Evolutionary conservation across 2,888 invertebrate species (phyloP).

Genomic region (Cosmia trapezina): DNA sequence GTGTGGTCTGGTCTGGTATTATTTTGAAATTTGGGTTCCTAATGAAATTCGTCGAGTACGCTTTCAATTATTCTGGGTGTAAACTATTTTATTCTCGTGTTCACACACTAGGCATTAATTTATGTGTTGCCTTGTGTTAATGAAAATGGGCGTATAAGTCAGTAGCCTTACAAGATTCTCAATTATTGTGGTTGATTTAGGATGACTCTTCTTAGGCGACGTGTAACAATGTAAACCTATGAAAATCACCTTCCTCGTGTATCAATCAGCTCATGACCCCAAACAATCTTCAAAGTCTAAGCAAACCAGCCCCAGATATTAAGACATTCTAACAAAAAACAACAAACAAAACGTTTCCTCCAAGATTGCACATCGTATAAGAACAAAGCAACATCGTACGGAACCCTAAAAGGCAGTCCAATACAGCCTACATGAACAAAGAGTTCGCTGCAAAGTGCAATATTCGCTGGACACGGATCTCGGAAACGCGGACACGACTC

Average conservation of each 20-base stretch:
- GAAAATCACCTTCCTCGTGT: background rate
- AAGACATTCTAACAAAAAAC: constrained; percentile 25
- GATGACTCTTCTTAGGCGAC: background rate
- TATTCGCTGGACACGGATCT: constrained; percentile 67
- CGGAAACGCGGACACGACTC: constrained; percentile 59
- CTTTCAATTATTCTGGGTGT: too few relatives aligned
- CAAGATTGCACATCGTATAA: constrained; percentile 53
- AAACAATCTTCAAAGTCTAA: background rate
- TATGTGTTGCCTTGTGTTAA: too few relatives aligned
- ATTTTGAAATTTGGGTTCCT: background rate
- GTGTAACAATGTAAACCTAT: background rate
- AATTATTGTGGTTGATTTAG: background rate
- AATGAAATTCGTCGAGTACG: too few relatives aligned
- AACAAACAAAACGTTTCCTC: constrained; percentile 41
- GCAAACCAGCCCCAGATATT: background rate
- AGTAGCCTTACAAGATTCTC: too few relatives aligned
- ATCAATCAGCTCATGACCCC: background rate
- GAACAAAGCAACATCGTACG: constrained; percentile 50
- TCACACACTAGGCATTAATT: too few relatives aligned
- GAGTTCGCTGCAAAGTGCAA: constrained; percentile 73
- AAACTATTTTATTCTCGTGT: too few relatives aligned
- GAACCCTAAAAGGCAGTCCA: constrained; percentile 60
- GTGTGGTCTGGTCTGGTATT: too few relatives aligned
- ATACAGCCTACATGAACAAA: constrained; percentile 71
- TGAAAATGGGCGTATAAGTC: too few relatives aligned